Evolutionary conservation across 2,113 vertebrate genomes (phyloP).

Genomic region (Rhodinocichla rosea): DNA sequence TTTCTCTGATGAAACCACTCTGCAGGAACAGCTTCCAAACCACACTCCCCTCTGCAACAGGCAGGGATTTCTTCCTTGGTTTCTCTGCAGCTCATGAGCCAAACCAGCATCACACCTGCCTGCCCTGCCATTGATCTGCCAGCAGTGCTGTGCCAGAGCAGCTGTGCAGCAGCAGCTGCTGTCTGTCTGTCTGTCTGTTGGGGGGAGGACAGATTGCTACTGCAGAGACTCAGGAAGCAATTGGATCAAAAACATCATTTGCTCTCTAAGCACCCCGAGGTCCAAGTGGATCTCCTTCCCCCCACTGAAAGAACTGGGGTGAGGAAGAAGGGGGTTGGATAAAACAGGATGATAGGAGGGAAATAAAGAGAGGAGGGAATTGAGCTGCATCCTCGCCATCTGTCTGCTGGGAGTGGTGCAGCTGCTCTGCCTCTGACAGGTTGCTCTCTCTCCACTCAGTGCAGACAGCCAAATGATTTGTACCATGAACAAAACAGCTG

Average conservation of each 20-base stretch:
- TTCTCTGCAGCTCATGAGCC: background rate
- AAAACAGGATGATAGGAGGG: background rate
- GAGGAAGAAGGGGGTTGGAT: accelerated
- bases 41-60: background rate
- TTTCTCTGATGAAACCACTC: background rate
- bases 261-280: background rate
- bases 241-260: background rate
- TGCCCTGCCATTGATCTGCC: background rate
- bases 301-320: accelerated
- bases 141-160: background rate
- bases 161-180: constrained; percentile 26
- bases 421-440: background rate
- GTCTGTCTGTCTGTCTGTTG: background rate
- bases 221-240: background rate
- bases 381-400: background rate
- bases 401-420: background rate
- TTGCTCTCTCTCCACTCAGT: background rate
- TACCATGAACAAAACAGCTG: background rate
- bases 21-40: background rate
- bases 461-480: background rate
- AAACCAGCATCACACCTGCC: background rate
- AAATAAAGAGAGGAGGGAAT: background rate
- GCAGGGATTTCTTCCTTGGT: background rate
- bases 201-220: background rate
- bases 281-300: background rate